A percentile compares a stretch with the other conserved stretches of the same genome.
phyloP scores from a whole-genome alignment of 2,113 vertebrate species.

The Ictalurus punctatus region DNA sequence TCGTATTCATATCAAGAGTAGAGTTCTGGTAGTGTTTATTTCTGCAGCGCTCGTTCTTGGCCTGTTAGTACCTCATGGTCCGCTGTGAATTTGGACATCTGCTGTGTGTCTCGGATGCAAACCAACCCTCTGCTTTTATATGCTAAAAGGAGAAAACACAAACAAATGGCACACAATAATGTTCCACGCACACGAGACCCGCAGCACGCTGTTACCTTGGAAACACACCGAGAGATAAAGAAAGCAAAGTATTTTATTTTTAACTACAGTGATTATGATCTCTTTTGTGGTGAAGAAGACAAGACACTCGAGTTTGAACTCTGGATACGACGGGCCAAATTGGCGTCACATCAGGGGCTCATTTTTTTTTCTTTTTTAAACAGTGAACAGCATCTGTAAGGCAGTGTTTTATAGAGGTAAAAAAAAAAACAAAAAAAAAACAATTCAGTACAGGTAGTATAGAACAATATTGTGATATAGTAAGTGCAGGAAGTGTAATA shows the following conservation, averaged over 20 bases:
- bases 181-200: constrained; percentile 27
- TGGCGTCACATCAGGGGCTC: not conserved
- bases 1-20: not conserved
- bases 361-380: not conserved
- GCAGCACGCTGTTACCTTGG: constrained; percentile 45
- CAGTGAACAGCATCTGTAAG: not conserved
- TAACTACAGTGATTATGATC: constrained; percentile 33
- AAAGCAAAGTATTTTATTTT: constrained; percentile 41
- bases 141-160: constrained; percentile 50
- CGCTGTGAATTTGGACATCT: constrained; percentile 43
- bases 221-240: constrained; percentile 41
- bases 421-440: not conserved
- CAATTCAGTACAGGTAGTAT: not conserved
- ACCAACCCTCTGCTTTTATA: constrained; percentile 46
- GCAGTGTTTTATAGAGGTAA: not conserved
- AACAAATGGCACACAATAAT: constrained; percentile 44
- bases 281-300: constrained; percentile 12
- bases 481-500: not conserved
- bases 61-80: constrained; percentile 19
- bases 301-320: not conserved
- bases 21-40: constrained; percentile 24
- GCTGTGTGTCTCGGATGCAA: constrained; percentile 31
- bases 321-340: not conserved
- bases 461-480: not conserved
- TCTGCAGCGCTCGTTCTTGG: not conserved